Evolutionary conservation across 2,113 vertebrate genomes (phyloP).

Genomic region (Galemys pyrenaicus): DNA sequence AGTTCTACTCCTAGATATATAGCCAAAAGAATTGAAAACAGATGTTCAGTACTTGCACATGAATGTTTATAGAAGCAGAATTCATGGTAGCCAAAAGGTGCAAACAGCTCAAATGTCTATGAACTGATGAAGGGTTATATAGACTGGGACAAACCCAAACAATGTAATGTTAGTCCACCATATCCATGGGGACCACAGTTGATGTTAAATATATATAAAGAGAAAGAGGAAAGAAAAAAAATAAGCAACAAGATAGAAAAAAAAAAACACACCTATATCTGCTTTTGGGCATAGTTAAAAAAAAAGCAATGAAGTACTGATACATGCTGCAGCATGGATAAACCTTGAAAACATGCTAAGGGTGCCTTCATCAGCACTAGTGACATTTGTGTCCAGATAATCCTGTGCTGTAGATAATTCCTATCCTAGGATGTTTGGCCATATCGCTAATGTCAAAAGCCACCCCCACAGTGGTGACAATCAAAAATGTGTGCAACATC

Average conservation of each 20-base stretch:
- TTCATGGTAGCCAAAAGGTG: not conserved
- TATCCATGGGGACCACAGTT: too few species aligned
- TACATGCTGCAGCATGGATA: not conserved
- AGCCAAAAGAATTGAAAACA: not conserved
- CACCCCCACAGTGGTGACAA: not conserved
- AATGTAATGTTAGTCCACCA: not conserved
- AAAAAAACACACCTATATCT: too few species aligned
- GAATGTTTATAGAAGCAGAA: not conserved
- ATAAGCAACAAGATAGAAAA: too few species aligned
- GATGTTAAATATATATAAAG: too few species aligned
- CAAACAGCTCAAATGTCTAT: not conserved
- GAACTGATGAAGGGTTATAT: not conserved
- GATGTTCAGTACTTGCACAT: not conserved
- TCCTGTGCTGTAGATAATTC: not conserved
- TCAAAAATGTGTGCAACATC: slow-evolving; percentile 12
- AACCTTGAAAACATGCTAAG: not conserved
- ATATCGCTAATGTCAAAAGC: not conserved
- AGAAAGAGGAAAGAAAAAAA: too few species aligned
- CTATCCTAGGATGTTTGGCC: not conserved
- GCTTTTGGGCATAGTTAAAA: too few species aligned
- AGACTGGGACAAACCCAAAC: not conserved
- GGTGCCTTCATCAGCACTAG: not conserved
- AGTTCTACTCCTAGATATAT: not conserved
- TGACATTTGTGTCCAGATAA: not conserved
- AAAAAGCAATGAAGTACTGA: not conserved